These are phyloP conservation scores for Myathropa florea DNA, from an alignment of 2,888 invertebrate species.

Conservation along the genomic window DNA sequence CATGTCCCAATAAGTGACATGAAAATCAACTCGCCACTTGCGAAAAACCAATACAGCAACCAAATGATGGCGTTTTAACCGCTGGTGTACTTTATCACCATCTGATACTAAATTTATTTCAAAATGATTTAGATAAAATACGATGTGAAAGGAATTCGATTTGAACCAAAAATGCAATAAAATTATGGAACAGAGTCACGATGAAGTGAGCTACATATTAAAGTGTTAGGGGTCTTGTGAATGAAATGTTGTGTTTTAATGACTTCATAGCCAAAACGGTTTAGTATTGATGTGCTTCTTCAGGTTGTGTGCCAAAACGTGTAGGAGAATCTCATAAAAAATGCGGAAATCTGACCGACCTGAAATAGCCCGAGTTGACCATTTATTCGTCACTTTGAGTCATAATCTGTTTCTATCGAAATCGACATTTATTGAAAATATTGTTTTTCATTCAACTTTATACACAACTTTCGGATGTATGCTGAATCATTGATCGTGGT, in stretches of 20 bases:
- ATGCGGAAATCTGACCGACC: too few relatives aligned
- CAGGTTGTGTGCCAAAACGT: background rate
- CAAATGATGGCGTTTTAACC: background rate
- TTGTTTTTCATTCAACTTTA: too few relatives aligned
- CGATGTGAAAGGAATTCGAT: background rate
- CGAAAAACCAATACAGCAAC: background rate
- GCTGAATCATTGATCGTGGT: too few relatives aligned
- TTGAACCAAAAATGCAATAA: background rate
- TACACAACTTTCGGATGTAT: too few relatives aligned
- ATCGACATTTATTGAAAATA: too few relatives aligned
- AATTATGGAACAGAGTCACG: background rate
- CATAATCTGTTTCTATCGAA: too few relatives aligned
- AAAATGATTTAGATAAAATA: background rate
- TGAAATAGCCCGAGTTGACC: too few relatives aligned
- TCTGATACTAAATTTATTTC: background rate
- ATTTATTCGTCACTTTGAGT: too few relatives aligned
- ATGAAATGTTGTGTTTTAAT: too few relatives aligned
- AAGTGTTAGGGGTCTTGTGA: background rate
- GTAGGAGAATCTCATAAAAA: background rate
- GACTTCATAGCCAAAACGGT: too few relatives aligned
- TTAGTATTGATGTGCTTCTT: background rate
- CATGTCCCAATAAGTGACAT: background rate
- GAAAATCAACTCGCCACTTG: background rate
- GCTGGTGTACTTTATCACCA: background rate
- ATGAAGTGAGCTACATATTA: background rate